Evolutionary conservation across 2,888 invertebrate genomes (phyloP), one percentile per base, ranked within the genome.

Genomic region (Villa cingulata): DNA sequence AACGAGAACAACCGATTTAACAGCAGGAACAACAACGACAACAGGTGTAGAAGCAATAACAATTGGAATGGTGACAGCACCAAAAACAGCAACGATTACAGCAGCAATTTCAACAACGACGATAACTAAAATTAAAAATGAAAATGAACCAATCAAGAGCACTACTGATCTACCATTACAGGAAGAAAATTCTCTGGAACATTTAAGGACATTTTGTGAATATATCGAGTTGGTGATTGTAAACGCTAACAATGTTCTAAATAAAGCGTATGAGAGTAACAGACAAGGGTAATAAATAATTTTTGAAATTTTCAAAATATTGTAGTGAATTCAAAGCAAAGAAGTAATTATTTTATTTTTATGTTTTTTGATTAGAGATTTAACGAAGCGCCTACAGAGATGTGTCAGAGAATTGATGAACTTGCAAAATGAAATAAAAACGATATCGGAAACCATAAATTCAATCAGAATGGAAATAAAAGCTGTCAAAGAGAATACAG

Each of bases 401-500:
- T 27, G 38, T 18, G 49, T 53, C 2, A 49, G 57, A 32, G 67
- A 70, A 44, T 52, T 70, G 16, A 57, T 63, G 17, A 50, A 50
- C 45, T 52, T 65, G 27, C 56, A 65, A 44, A 52, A 46, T 27
- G 66, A 67, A 54, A 55, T 67, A 43, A 60, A 57, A 53, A 58
- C 59, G 16, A 56, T 62, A 5, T 41, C 58, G 6, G 45, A 51
- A 14, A 53, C 48, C 44, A 51, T 52, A 6, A 39, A 38, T 27
- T 44, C 52, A 5, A 42, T 51, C 16, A 49, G 45, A 17, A 41
- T 18, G 18, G 51, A 53, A 44, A 50, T 54, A 18, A 38, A 39
- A 14, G 53, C 53, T 5, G 51, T 52, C 37, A 38, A 48, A 39
- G 15, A 29, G 9, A 51, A 53, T 29, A 41, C 41, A 12, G 43